phyloP scores from a whole-genome alignment of 2,113 vertebrate genomes.

The Scopus umbretta region DNA sequence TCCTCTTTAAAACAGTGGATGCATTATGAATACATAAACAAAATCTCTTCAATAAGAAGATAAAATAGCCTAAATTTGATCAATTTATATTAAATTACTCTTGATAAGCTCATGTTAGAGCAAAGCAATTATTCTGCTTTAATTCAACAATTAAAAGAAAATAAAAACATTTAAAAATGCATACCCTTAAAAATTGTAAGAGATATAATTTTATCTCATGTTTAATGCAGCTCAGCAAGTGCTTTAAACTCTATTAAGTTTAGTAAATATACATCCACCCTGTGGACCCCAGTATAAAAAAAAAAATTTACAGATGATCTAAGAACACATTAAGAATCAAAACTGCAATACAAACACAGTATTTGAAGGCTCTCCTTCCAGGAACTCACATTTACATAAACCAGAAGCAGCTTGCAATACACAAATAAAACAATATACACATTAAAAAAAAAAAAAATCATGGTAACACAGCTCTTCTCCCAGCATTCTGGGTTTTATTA shows the following conservation, averaged over 20 bases:
- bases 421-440: background rate
- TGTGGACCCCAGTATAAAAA: background rate
- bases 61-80: background rate
- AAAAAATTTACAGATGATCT: background rate
- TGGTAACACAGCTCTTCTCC: background rate
- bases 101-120: background rate
- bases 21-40: background rate
- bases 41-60: background rate
- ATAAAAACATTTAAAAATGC: background rate
- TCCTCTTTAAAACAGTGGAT: background rate
- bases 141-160: background rate
- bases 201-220: background rate
- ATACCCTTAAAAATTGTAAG: background rate
- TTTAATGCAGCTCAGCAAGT: background rate
- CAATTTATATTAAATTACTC: background rate
- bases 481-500: background rate
- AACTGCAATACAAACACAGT: background rate
- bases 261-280: background rate
- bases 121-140: background rate
- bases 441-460: background rate
- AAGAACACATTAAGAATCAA: background rate
- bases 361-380: background rate
- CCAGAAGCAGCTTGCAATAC: rapidly evolving
- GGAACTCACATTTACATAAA: background rate
- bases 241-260: background rate